These are phyloP conservation scores for Allolobophora icterica DNA, from an alignment of 2,888 invertebrate genomes.

Conservation along the genomic window DNA sequence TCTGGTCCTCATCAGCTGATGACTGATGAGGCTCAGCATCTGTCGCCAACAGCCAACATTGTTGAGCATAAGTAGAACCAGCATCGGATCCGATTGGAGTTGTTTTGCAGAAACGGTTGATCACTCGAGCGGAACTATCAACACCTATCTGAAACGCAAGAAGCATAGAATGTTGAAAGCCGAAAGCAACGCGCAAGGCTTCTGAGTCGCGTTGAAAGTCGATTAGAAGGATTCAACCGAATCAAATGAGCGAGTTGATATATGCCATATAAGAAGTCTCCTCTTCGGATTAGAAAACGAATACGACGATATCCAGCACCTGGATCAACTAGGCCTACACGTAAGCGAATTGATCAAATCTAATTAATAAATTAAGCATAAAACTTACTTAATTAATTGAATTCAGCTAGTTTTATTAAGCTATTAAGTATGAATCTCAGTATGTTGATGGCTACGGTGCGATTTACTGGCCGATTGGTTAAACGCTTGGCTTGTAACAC, in stretches of 20 bases:
- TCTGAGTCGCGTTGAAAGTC: not conserved
- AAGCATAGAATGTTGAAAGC: not conserved
- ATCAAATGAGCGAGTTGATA: not conserved
- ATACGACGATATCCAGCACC: not conserved
- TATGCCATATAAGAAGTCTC: no score
- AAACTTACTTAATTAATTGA: not conserved
- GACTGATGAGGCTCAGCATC: not conserved
- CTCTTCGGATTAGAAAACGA: no score
- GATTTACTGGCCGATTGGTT: no score
- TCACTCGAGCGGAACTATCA: not conserved
- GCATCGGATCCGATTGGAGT: not conserved
- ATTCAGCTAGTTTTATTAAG: not conserved
- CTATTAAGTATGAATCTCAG: not conserved
- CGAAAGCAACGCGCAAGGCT: not conserved
- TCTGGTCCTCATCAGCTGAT: not conserved
- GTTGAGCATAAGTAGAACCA: not conserved
- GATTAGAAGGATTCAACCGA: not conserved
- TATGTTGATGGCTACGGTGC: no score
- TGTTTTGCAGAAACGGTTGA: not conserved
- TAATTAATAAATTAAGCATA: not conserved
- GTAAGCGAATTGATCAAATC: not conserved
- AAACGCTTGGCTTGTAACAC: no score
- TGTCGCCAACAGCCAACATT: not conserved
- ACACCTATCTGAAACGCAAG: not conserved
- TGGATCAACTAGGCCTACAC: not conserved